A percentile compares a stretch with the other conserved stretches of the same genome.
Conservation (phyloP, 1,140 invertebrate species). For the Drosophila bipectinata region DNA sequence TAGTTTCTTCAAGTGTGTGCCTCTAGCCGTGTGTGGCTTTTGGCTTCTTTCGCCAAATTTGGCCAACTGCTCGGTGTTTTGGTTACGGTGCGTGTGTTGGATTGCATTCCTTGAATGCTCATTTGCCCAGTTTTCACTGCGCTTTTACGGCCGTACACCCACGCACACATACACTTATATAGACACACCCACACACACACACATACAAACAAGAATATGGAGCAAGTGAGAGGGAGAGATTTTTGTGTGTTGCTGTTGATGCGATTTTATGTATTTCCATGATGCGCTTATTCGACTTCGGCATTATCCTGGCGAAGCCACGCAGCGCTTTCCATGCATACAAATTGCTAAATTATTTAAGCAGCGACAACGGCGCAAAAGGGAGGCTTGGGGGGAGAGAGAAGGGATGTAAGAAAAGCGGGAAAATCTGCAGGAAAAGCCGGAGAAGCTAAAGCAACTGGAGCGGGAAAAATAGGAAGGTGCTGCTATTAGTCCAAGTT, state of each 20-base stretch:
- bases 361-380: slow-evolving; percentile 42
- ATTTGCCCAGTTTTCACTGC: slow-evolving; percentile 61
- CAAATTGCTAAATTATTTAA: slow-evolving; percentile 83
- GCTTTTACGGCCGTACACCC: slow-evolving; percentile 39
- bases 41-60: slow-evolving; percentile 30
- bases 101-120: slow-evolving; percentile 77
- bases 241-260: slow-evolving; percentile 60
- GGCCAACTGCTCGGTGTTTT: slow-evolving; percentile 27
- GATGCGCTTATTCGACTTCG: slow-evolving; percentile 78
- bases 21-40: neutral
- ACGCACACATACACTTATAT: neutral
- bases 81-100: slow-evolving; percentile 40
- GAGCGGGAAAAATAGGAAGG: neutral
- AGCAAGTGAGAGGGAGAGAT: neutral
- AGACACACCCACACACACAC: neutral
- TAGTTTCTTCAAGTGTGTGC: slow-evolving; percentile 8
- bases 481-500: slow-evolving; percentile 73
- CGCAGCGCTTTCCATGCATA: slow-evolving; percentile 79
- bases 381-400: neutral
- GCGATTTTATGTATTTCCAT: slow-evolving; percentile 80
- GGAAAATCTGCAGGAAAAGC: slow-evolving; percentile 3
- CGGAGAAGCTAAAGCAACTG: neutral
- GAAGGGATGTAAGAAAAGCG: neutral
- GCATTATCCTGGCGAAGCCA: slow-evolving; percentile 63
- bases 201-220: neutral